These are phyloP conservation scores for Leuciscus idus DNA, from an alignment of 2,113 vertebrate genomes.

Conservation along the genomic window DNA sequence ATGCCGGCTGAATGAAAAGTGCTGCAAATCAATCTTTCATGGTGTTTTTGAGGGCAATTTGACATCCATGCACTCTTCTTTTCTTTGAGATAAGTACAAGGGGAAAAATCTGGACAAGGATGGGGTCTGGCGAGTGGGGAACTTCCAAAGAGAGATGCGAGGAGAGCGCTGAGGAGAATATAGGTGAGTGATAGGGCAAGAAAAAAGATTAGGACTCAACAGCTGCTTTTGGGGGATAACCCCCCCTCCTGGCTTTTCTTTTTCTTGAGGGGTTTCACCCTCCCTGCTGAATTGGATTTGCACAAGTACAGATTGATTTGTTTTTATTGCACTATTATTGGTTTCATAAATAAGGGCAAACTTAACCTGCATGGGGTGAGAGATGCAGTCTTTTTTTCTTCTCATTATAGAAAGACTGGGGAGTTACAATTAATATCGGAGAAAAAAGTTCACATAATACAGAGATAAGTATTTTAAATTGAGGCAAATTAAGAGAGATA, in stretches of 20 bases:
- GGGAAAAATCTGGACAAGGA: conserved; percentile 66
- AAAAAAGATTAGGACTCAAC: conserved; percentile 81
- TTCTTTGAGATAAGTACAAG: conserved; percentile 77
- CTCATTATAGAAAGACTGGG: not conserved
- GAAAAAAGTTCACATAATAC: not conserved
- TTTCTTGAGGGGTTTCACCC: conserved; percentile 52
- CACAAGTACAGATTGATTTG: conserved; percentile 81
- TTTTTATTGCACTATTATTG: conserved; percentile 81
- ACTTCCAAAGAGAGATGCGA: conserved; percentile 41
- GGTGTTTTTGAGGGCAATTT: conserved; percentile 85
- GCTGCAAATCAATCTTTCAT: conserved; percentile 86
- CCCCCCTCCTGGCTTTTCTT: conserved; percentile 44
- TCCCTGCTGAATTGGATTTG: conserved; percentile 74
- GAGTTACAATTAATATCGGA: not conserved
- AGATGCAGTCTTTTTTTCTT: not conserved
- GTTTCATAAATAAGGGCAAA: conserved; percentile 42
- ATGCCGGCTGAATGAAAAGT: conserved; percentile 80
- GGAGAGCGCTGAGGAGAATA: conserved; percentile 42
- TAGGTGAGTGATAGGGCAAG: conserved; percentile 85
- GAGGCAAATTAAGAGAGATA: not conserved
- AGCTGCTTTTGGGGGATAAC: conserved; percentile 74
- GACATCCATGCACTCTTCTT: conserved; percentile 78
- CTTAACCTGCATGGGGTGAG: conserved; percentile 5
- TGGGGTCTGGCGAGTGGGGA: conserved; percentile 34
- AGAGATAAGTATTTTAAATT: not conserved